Evolutionary conservation across 1,140 invertebrate species (phyloP), one percentile per base, ranked within the genome.

Genomic region (Drosophila bipectinata): DNA sequence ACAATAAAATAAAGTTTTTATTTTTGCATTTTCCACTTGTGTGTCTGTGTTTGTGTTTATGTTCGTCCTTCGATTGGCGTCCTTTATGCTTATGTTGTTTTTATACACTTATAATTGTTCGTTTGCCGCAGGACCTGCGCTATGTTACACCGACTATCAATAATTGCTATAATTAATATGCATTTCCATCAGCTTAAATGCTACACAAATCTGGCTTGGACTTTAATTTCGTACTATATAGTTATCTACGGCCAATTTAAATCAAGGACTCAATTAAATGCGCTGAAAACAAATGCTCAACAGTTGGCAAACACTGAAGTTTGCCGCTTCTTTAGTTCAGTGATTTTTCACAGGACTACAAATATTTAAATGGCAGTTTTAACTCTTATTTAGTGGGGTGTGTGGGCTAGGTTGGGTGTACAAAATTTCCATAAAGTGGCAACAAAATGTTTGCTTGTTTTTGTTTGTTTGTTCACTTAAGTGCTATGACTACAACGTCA

Each of bases 1-100:
- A 87, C 82, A 87, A 87, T 88, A 87, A 88, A 87, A 87, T 76
- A 85, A 88, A 79, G 72, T 74, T 85, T 81, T 81, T 87, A 81
- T 85, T 85, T 80, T 66, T 71, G 78, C 68, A 69, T 85, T 80
- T 84, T 75, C 44, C 60, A 52, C 41, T 68, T 72, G 54, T 44
- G 41, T 57, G 26, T 28, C 45, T 72, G 28, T 39, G 52, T 71
- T 28, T 59, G 32, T 39, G 26, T 58, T 41, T 47, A 18, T 61
- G 26, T 32, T 32, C 53, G 54, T 67, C 62, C 39, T 21, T 66
- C 37, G 37, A 44, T 54, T 45, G 34, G 37, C 30, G 45, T 52
- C 24, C 39, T 44, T 53, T 39, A 41, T 51, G 59, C 34, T 69
- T 75, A 47, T 48, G 41, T 64, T 60, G 61, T 47, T 80, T 74